Percentiles rank a stretch among this genome's conserved stretches.
Conservation (phyloP, 2,888 invertebrate species). For the Coremacera marginata region DNA sequence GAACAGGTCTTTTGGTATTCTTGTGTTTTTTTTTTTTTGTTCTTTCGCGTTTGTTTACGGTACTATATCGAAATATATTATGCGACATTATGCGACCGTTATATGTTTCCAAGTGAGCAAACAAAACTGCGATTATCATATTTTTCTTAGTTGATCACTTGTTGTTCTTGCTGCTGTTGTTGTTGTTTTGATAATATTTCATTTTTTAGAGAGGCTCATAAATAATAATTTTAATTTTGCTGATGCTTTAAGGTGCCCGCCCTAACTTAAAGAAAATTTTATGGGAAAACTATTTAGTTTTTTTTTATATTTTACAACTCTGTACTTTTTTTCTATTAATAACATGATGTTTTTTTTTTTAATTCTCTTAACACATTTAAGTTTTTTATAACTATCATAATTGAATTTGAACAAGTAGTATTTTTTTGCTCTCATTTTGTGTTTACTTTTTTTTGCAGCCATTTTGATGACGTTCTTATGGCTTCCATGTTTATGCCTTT, state of each 20-base stretch:
- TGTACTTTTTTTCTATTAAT: not conserved
- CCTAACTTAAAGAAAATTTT: not conserved
- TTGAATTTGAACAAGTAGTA: too few relatives aligned
- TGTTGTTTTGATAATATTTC: slow-evolving; percentile 5
- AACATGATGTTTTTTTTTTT: too few relatives aligned
- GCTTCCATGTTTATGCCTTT: not conserved
- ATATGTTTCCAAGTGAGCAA: slow-evolving; percentile 44
- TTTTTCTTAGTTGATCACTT: slow-evolving; percentile 33
- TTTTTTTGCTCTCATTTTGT: not conserved
- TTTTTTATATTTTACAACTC: not conserved
- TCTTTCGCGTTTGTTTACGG: not conserved
- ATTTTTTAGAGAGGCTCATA: slow-evolving; percentile 19
- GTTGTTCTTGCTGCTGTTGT: slow-evolving; percentile 7
- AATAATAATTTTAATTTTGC: slow-evolving; percentile 14
- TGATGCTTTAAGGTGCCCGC: not conserved
- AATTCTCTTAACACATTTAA: too few relatives aligned
- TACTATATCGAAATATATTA: slow-evolving; percentile 29
- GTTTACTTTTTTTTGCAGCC: slow-evolving; percentile 7
- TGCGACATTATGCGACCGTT: slow-evolving; percentile 25
- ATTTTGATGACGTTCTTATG: slow-evolving; percentile 16
- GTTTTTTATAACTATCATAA: too few relatives aligned
- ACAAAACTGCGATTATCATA: slow-evolving; percentile 34
- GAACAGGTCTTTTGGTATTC: slow-evolving; percentile 39
- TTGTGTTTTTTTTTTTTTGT: slow-evolving; percentile 24
- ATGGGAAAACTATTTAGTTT: not conserved